Evolutionary conservation across 2,888 invertebrate genomes (phyloP), one percentile per base, ranked within the genome.

Genomic region (Archips xylosteana): DNA sequence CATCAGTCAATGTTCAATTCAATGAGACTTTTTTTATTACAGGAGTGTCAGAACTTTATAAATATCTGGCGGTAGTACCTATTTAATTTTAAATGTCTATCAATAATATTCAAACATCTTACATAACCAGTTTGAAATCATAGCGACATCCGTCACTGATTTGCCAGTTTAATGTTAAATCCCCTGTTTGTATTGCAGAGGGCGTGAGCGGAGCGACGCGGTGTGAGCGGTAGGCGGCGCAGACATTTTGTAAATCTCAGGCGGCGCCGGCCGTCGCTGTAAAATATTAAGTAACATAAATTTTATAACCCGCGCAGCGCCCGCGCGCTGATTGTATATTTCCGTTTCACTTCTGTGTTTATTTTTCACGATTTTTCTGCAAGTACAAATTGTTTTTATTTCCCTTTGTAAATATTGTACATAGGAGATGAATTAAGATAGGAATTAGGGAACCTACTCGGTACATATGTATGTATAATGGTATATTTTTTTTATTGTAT

Each of bases 381-480:
- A 92, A 95, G 95, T 95, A 95, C 95, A 95, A 95, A 95, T 93
- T 94, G 92, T 94, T 94, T 94, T 92, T 94, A 92, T 94, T 94
- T 93, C 89, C 89, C 90, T 87, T 82, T 95, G 94, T 94, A 94
- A 90, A 95, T 94, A 95, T 88, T 94, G 94, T 95, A 94, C 90
- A 94, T 95, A 94, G 83, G 84, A 87, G 86, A 71, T 75, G 66
- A 85, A 83, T 88, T 88, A 87, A 86, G 86, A 85, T 88, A 83
- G 81, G 85, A 78, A 81, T 82, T 91, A 90, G 88, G 87, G 83
- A 84, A 84, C 85, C 82, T 84, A 83, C 85, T 86, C 85, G 86
- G 84, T 85, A 84, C 85, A 85, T 88, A 84, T 89, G 80, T 89
- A 87, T 90, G 86, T 91, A 88, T 90, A 88, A 87, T 84, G 87